Conservation (phyloP, 2,113 vertebrate genomes). For the human (Homo sapiens) region DNA sequence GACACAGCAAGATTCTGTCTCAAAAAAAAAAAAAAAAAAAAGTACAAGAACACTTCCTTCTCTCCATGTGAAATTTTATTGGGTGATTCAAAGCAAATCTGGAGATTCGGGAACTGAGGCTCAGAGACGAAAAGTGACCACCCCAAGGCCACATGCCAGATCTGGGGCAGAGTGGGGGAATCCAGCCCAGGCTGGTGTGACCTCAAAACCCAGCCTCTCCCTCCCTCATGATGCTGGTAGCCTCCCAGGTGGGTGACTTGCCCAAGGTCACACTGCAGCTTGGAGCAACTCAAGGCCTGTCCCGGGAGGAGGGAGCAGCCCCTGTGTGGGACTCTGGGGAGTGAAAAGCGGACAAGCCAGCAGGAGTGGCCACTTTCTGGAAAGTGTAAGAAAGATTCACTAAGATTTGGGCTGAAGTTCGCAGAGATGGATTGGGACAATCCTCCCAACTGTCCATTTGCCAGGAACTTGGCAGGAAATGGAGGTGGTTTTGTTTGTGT, state of each 20-base stretch:
- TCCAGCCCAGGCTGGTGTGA: neutral
- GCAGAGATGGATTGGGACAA: neutral
- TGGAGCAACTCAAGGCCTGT: neutral
- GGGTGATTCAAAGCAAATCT: neutral
- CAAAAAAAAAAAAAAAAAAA: no score
- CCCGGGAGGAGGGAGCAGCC: neutral
- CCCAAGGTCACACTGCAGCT: neutral
- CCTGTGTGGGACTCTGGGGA: no score
- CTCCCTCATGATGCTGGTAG: neutral
- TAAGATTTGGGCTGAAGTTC: neutral
- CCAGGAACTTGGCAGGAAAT: neutral
- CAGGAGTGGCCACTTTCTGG: neutral
- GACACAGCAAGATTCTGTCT: no score
- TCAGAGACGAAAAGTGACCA: neutral
- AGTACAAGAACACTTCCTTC: neutral
- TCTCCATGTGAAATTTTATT: neutral
- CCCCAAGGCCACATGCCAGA: neutral
- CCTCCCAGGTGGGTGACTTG: neutral
- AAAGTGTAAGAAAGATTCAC: neutral
- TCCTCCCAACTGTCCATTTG: neutral
- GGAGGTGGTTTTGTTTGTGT: neutral
- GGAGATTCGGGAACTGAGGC: neutral
- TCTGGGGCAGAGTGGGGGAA: neutral
- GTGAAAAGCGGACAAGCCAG: neutral
- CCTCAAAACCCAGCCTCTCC: neutral